These are phyloP conservation scores for Ceramica pisi DNA, from an alignment of 2,888 invertebrate species.

Conservation along the genomic window DNA sequence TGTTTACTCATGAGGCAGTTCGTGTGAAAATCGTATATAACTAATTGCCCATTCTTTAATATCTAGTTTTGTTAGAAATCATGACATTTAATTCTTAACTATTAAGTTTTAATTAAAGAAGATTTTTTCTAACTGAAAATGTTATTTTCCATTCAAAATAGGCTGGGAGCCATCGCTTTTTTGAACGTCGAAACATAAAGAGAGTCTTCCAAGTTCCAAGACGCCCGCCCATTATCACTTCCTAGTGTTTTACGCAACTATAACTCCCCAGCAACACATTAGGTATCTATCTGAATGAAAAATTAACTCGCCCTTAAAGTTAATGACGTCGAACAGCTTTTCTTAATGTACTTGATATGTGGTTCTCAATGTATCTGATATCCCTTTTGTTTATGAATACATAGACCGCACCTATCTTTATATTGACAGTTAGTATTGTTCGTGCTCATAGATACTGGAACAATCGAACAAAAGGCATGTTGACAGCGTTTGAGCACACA, in stretches of 20 bases:
- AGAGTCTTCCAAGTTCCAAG: too few relatives aligned
- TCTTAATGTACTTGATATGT: neutral
- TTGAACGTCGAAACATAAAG: too few relatives aligned
- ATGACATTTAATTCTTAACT: neutral
- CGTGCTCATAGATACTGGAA: slow-evolving; percentile 54
- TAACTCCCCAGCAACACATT: too few relatives aligned
- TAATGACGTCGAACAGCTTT: neutral
- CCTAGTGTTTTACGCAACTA: too few relatives aligned
- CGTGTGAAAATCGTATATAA: neutral
- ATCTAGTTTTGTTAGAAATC: neutral
- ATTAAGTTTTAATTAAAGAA: too few relatives aligned
- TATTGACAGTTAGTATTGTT: slow-evolving; percentile 57
- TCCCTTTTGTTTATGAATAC: slow-evolving; percentile 24
- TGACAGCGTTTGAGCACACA: slow-evolving; percentile 64
- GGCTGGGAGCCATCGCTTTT: too few relatives aligned
- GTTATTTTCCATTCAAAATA: too few relatives aligned
- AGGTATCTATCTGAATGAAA: too few relatives aligned
- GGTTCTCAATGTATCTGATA: neutral
- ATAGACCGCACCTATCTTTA: slow-evolving; percentile 30
- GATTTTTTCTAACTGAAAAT: too few relatives aligned
- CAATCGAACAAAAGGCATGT: slow-evolving; percentile 71
- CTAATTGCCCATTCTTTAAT: neutral
- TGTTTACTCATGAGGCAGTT: neutral
- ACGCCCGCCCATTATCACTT: too few relatives aligned
- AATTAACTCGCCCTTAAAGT: neutral